Conservation (phyloP, 2,113 vertebrate genomes). For the Plecotus auritus region DNA sequence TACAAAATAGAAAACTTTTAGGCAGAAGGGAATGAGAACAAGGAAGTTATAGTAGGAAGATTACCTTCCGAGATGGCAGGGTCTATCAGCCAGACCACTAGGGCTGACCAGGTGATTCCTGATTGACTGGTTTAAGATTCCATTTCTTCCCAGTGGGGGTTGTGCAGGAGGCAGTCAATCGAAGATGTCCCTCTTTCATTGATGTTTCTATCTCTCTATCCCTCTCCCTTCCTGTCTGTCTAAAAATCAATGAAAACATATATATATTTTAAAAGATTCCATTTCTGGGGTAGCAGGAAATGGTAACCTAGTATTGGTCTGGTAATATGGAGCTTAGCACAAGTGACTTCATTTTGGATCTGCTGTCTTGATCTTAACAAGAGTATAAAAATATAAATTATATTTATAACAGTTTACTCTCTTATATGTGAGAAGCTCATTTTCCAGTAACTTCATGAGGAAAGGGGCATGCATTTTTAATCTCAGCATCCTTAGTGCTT, state of each 20-base stretch:
- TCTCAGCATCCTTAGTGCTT: not conserved
- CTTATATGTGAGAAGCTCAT: not conserved
- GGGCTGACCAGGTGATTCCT: not conserved
- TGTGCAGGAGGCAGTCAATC: too few relatives aligned
- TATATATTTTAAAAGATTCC: not conserved
- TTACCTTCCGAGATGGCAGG: not conserved
- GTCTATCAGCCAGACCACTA: not conserved
- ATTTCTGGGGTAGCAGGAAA: not conserved
- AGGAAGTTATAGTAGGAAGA: not conserved
- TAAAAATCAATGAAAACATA: too few relatives aligned
- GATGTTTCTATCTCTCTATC: too few relatives aligned
- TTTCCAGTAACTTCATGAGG: not conserved
- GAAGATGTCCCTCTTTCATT: too few relatives aligned
- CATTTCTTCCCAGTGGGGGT: too few relatives aligned
- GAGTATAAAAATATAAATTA: not conserved
- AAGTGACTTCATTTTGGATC: not conserved
- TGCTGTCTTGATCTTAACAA: not conserved
- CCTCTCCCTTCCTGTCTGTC: too few relatives aligned
- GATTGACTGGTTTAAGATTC: not conserved
- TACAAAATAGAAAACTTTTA: not conserved
- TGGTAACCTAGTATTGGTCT: not conserved
- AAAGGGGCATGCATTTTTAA: not conserved
- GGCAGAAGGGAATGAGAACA: not conserved
- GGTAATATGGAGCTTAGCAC: not conserved
- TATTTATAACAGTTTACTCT: not conserved